Base-by-base conservation (phyloP, 2,113 vertebrate species). In the Oophaga pumilio region DNA sequence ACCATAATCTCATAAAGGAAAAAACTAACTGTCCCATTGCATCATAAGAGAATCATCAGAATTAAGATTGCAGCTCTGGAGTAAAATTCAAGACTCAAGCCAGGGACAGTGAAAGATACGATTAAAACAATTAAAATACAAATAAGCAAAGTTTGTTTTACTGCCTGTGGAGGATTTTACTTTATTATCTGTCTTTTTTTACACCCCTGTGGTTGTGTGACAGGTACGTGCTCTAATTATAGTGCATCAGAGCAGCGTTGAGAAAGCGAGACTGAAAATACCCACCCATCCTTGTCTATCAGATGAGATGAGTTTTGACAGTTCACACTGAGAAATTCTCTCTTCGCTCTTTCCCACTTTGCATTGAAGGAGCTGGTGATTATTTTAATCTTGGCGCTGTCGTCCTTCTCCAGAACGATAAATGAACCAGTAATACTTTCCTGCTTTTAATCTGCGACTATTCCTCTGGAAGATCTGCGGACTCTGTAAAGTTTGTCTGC, bases 211-310 rank as follows among this genome's bases (percentile, higher is more conserved):
- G 18, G 81, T 69, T 52, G 17, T 83, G 26, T 83, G 80, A 68
- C 80, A 83, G 49, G 53, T 83, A 52, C 49, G 6, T 17, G 12
- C 28, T 52, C 62, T 83, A 69, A 83, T 83, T 83, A 69, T 53
- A 52, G 62, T 17, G 64, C 62, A 26, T 69, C 20, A 83, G 33
- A 49, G 53, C 26, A 26, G 60, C n/a, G 33, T 82, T 18, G 43
- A 50, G 80, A 33, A 52, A 83, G 49, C 43, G 50, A 83, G 81
- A 52, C 62, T 24, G 81, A 49, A 50, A 68, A 50, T 68, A 68
- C 69, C 81, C 81, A n/a, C 81, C 60, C 43, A 83, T 83, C 62
- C 81, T 53, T 69, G 81, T 83, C 64, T 83, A 53, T 83, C 81
- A 69, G 8, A 50, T 17, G 22, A 52, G 49, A 69, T 53, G 81